Percentiles rank a stretch among this genome's conserved stretches.
Evolutionary conservation across 2,888 invertebrate species (phyloP).

Genomic region (Meandrusa payeni): DNA sequence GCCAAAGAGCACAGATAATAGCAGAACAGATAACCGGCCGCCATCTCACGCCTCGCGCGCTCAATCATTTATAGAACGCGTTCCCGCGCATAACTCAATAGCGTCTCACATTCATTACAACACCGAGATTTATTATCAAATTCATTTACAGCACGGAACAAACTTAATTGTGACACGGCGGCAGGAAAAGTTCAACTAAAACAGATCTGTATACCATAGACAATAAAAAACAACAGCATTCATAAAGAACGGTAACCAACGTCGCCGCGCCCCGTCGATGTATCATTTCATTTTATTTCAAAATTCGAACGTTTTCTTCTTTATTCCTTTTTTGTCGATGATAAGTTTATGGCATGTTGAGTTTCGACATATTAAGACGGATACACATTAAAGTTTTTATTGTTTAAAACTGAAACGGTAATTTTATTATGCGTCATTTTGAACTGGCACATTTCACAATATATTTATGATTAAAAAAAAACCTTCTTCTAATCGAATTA

Average conservation of each 20-base stretch:
- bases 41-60: conserved; percentile 15
- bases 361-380: conserved; percentile 21
- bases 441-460: too few relatives aligned
- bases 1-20: conserved; percentile 13
- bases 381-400: background rate
- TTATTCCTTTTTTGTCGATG: conserved; percentile 27
- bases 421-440: too few relatives aligned
- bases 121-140: conserved; percentile 33
- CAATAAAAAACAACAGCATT: conserved; percentile 16
- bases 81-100: conserved; percentile 18
- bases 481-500: too few relatives aligned
- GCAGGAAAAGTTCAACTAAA: background rate
- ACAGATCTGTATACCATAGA: conserved; percentile 6
- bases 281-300: conserved; percentile 36
- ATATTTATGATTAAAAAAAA: too few relatives aligned
- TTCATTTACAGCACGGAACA: conserved; percentile 28
- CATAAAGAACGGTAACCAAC: conserved; percentile 7
- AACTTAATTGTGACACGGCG: conserved; percentile 9
- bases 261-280: conserved; percentile 26
- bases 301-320: conserved; percentile 25
- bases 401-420: background rate
- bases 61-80: conserved; percentile 22
- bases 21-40: conserved; percentile 5
- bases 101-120: conserved; percentile 27
- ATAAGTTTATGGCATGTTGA: conserved; percentile 26